Evolutionary conservation across 2,888 invertebrate genomes (phyloP).

Genomic region (Merodon equestris): DNA sequence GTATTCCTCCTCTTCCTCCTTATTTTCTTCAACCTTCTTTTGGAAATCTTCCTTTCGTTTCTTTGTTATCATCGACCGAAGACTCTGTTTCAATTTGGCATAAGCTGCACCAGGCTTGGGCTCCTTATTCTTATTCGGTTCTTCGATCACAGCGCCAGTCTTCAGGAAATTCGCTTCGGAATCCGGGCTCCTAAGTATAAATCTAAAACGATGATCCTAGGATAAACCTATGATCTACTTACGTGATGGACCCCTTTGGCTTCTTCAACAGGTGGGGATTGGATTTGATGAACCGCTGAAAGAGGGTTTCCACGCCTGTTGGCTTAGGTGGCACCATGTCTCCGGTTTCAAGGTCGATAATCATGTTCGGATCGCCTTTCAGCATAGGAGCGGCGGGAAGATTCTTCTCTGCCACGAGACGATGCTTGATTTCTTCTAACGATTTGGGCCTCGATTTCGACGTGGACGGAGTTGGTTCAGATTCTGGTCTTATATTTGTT

Average conservation of each 20-base stretch:
- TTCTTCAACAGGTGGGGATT: slow-evolving; percentile 81
- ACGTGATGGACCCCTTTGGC: slow-evolving; percentile 80
- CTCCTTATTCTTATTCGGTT: slow-evolving; percentile 73
- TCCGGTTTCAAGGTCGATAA: slow-evolving; percentile 83
- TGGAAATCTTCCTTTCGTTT: slow-evolving; percentile 85
- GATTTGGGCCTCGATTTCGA: not conserved
- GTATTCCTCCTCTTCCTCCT: slow-evolving; percentile 79
- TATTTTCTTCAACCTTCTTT: slow-evolving; percentile 77
- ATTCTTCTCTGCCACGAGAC: slow-evolving; percentile 68
- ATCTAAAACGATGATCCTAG: not conserved
- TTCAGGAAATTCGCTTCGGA: slow-evolving; percentile 69
- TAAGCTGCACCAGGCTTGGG: slow-evolving; percentile 86
- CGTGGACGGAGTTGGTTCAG: not conserved
- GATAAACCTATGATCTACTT: slow-evolving; percentile 16
- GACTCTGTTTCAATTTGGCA: slow-evolving; percentile 84
- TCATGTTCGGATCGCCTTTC: slow-evolving; percentile 80
- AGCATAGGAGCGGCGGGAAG: slow-evolving; percentile 78
- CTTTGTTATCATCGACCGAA: slow-evolving; percentile 85
- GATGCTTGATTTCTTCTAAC: slow-evolving; percentile 38
- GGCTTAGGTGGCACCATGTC: slow-evolving; percentile 76
- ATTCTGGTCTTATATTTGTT: not conserved
- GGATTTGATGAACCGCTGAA: slow-evolving; percentile 86
- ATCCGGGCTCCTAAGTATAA: slow-evolving; percentile 75
- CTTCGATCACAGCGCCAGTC: slow-evolving; percentile 75
- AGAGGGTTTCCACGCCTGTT: slow-evolving; percentile 84